These are phyloP conservation scores for Petrocephalus sullivani DNA, from an alignment of 2,797 vertebrate species.

Conservation along the genomic window DNA sequence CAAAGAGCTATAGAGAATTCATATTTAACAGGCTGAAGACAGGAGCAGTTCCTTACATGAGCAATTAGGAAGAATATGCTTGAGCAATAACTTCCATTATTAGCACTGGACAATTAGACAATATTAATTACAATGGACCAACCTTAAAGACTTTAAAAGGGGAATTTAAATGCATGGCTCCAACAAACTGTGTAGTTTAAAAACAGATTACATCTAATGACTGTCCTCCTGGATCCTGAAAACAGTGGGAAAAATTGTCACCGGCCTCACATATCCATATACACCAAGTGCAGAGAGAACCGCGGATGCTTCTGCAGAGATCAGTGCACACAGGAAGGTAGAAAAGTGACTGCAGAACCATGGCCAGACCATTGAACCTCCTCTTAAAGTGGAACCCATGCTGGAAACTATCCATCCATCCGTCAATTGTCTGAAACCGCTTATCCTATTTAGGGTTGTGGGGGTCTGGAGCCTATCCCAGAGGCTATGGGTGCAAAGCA, in stretches of 20 bases:
- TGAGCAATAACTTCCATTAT: not conserved
- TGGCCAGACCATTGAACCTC: not conserved
- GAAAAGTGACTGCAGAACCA: conserved; percentile 1
- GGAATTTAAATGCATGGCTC: not conserved
- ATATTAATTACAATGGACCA: not conserved
- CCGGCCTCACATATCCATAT: not conserved
- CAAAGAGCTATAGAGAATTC: conserved; percentile 9
- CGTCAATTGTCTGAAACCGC: too few relatives aligned
- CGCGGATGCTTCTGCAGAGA: not conserved
- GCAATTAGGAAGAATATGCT: not conserved
- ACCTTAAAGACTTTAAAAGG: not conserved
- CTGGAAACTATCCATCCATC: not conserved
- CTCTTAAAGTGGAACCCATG: not conserved
- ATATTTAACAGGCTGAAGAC: conserved; percentile 17
- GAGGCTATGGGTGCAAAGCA: too few relatives aligned
- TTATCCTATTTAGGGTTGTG: too few relatives aligned
- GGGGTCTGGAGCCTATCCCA: too few relatives aligned
- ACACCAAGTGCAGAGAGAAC: not conserved
- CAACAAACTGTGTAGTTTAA: not conserved
- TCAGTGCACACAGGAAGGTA: not conserved
- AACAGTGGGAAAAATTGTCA: not conserved
- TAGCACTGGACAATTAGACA: not conserved
- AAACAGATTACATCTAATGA: not conserved
- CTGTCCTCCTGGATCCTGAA: not conserved
- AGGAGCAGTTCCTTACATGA: not conserved